Base-by-base conservation (phyloP, 2,888 invertebrate genomes). In the Drosophila kokeensis region DNA sequence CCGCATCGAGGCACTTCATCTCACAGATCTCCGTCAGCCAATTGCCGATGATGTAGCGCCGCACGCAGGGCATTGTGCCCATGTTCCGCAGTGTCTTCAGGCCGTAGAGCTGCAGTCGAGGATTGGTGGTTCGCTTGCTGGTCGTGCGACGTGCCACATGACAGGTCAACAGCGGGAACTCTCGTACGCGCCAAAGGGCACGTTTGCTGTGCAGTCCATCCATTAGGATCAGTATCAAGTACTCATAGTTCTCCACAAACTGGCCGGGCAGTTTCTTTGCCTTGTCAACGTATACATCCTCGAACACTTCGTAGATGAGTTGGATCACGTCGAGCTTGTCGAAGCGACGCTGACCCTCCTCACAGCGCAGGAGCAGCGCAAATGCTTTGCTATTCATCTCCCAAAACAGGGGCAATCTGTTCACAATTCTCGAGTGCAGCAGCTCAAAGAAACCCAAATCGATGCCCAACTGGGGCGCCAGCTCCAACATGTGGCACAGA, bases 371-470 rank as follows among this genome's bases (percentile, higher is more conserved):
- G 2, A 93, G 54, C 49, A 93, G 69, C 0, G 90, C 91, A 24
- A 93, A 92, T 7, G 92, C 92, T 76, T 93, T 92, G 78, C 91
- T 77, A 18, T 83, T 72, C 73, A 87, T 70, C n/a, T 82, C 73
- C 85, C 91, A 82, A 42, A 75, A 92, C 5, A 66, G 63, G 4
- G 80, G 65, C 53, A 90, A 30, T 13, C 69, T 69, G 2, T 76
- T 60, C 0, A 40, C 4, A n/a, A 92, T 88, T 32, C 92, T 78
- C 6, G 45, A 24, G 5, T 89, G 71, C 4, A 93, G 64, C n/a
- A 91, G 49, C 59, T 92, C 90, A 55, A 93, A 93, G 63, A 91
- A 89, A 0, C 91, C 92, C 30, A 76, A 18, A 13, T 87, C 65
- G 10, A 93, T 79, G n/a, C 82, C 92, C 63, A 74, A 67, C 7